Conservation (phyloP, 2,113 vertebrate species). For the Pachypanchax playfairii region DNA sequence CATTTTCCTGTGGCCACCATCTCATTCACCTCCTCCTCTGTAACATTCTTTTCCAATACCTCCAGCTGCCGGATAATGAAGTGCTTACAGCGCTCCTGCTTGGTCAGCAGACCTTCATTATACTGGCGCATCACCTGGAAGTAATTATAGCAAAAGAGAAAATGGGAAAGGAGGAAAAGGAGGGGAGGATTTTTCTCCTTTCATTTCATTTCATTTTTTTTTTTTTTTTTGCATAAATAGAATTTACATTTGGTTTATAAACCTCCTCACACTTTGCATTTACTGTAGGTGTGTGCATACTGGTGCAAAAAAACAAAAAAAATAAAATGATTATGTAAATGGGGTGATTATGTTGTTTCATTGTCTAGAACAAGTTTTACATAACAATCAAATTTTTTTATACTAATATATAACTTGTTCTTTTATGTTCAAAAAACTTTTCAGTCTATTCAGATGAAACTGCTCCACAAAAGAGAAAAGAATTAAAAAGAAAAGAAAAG, state of each 20-base stretch:
- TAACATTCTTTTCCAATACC: conserved; percentile 86
- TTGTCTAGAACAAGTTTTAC: no score
- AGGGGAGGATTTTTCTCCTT: not conserved
- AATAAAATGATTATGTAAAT: not conserved
- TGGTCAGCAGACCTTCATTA: conserved; percentile 85
- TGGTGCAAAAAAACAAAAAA: not conserved
- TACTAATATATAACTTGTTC: no score
- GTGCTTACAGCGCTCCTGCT: conserved; percentile 91
- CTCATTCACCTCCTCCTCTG: conserved; percentile 89
- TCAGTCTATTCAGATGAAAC: no score
- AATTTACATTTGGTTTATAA: conserved; percentile 3
- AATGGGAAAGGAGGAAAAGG: not conserved
- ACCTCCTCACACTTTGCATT: not conserved
- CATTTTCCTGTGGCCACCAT: conserved; percentile 93
- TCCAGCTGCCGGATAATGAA: conserved; percentile 94
- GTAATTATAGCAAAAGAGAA: conserved; percentile 34
- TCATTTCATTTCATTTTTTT: conserved; percentile 28
- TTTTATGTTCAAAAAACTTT: not conserved
- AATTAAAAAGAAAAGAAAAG: not conserved
- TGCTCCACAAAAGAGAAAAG: not conserved
- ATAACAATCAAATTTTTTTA: no score
- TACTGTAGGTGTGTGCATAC: not conserved
- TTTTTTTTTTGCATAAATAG: conserved; percentile 6
- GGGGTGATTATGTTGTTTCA: no score
- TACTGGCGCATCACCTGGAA: conserved; percentile 85